These are phyloP conservation scores for Hypomecis punctinalis DNA, from an alignment of 2,888 invertebrate species.

Conservation along the genomic window DNA sequence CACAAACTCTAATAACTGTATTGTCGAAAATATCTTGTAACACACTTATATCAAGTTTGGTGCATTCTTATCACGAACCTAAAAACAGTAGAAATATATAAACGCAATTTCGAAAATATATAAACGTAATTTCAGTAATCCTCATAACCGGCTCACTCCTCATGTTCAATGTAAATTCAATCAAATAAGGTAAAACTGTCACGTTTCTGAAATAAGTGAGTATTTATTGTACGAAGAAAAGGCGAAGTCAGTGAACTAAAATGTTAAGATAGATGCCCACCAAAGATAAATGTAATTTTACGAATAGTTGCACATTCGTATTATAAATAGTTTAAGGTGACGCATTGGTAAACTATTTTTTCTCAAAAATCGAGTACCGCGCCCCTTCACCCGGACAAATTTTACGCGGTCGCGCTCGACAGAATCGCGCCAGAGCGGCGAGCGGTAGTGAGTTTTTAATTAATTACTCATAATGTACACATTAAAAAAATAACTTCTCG, in stretches of 20 bases:
- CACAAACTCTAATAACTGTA: too few species aligned
- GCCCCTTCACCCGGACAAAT: too few species aligned
- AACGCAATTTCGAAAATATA: neutral
- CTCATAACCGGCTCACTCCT: constrained; percentile 7
- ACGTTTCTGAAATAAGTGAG: constrained; percentile 12
- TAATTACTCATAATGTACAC: too few species aligned
- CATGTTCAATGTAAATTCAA: constrained; percentile 14
- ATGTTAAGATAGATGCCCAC: neutral
- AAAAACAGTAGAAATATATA: neutral
- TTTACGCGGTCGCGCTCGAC: too few species aligned
- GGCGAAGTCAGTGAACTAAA: neutral
- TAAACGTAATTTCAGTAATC: constrained; percentile 2
- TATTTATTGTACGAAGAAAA: constrained; percentile 2
- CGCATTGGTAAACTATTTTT: too few species aligned
- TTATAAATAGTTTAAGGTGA: too few species aligned
- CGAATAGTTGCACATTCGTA: neutral
- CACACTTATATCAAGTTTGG: neutral
- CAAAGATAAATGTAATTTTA: too few species aligned
- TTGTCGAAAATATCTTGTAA: too few species aligned
- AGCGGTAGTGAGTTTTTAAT: too few species aligned
- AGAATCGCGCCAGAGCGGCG: too few species aligned
- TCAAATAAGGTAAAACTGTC: constrained; percentile 7
- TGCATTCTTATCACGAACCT: neutral
- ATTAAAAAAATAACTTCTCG: too few species aligned
- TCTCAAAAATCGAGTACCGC: too few species aligned